Conservation (phyloP, 2,113 vertebrate species). For the Pycnonotus jocosus region DNA sequence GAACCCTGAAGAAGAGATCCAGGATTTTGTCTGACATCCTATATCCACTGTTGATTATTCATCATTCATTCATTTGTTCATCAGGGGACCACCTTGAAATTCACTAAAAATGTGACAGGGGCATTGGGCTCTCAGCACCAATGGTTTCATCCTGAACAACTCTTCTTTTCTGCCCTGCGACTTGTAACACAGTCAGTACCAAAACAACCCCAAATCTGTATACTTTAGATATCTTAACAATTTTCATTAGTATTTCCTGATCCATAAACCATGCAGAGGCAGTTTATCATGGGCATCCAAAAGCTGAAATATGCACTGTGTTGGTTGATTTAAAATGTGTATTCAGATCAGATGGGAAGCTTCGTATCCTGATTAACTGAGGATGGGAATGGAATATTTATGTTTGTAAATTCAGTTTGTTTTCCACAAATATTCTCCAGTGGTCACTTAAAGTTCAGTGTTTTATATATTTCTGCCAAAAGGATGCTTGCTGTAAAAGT, state of each 20-base stretch:
- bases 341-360: not conserved
- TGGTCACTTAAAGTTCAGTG: slow-evolving; percentile 17
- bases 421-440: slow-evolving; percentile 1
- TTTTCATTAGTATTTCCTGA: not conserved
- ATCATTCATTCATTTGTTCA: not conserved
- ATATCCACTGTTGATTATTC: not conserved
- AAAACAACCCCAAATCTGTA: not conserved
- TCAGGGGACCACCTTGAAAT: not conserved
- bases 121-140: not conserved
- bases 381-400: not conserved
- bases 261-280: not conserved
- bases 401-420: not conserved
- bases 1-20: not conserved
- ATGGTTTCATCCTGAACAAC: not conserved
- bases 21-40: not conserved
- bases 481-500: not conserved
- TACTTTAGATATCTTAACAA: not conserved
- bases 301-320: not conserved
- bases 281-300: not conserved
- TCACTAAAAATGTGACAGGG: not conserved
- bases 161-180: not conserved
- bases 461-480: slow-evolving; percentile 3
- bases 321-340: not conserved
- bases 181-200: not conserved
- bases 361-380: not conserved